These are phyloP conservation scores for Notolepis coatsorum DNA, from an alignment of 2,797 vertebrate genomes.

Conservation along the genomic window DNA sequence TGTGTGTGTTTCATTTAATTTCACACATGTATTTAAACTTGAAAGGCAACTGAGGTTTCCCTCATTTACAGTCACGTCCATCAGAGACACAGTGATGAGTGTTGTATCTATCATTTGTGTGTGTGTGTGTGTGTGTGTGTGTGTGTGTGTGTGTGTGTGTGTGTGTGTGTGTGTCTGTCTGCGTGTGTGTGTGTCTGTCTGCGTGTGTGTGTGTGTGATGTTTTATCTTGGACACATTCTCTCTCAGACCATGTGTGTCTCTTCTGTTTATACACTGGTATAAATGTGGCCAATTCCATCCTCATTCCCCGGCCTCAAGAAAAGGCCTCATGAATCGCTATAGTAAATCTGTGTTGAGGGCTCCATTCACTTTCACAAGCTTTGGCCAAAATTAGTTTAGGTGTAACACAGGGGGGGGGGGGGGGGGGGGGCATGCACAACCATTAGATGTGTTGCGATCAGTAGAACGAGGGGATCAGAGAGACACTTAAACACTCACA, in stretches of 20 bases:
- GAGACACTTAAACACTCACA: too few relatives aligned
- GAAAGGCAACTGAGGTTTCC: too few relatives aligned
- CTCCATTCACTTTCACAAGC: constrained; percentile 17
- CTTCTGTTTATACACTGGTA: constrained; percentile 33
- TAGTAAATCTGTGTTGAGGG: constrained; percentile 11
- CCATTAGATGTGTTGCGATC: too few relatives aligned
- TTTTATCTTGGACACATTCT: constrained; percentile 20
- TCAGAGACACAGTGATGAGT: too few relatives aligned
- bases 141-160: background rate
- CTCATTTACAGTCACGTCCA: too few relatives aligned
- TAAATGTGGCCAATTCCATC: constrained; percentile 60
- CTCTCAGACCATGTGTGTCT: constrained; percentile 15
- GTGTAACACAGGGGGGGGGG: constrained; percentile 18
- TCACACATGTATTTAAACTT: too few relatives aligned
- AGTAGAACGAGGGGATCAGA: too few relatives aligned
- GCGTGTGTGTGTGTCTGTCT: background rate
- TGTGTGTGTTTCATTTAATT: too few relatives aligned
- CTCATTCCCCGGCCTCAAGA: constrained; percentile 24
- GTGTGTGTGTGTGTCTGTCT: constrained; percentile 13
- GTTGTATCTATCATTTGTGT: too few relatives aligned
- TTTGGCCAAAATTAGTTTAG: constrained; percentile 31
- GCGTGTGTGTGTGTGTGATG: background rate
- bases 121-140: background rate
- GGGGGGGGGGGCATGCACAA: background rate
- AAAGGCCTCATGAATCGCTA: constrained; percentile 53